Base-by-base conservation (phyloP, 2,113 vertebrate species). In the Pelecanus crispus region DNA sequence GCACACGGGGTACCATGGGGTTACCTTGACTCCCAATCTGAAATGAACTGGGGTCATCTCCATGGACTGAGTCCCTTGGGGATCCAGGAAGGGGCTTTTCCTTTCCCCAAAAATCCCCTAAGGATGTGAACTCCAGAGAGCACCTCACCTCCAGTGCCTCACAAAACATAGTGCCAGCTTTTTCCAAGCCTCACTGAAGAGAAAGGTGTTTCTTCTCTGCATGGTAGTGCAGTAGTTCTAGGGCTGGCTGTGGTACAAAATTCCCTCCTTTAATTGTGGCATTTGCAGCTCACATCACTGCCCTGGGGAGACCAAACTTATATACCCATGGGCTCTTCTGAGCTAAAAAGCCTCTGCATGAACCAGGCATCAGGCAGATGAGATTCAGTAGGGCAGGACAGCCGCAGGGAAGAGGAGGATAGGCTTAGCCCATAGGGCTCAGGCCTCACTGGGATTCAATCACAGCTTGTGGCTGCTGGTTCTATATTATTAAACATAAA, bases 401-500 rank as follows among this genome's bases (percentile, higher is more conserved):
- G n/a, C 42, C 62, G 36, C 24, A 77, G 34, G 16, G 38, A 78
- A 63, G 32, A 77, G 55, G 65, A 88, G 42, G 65, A 55, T 74
- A 73, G 47, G 74, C 36, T 82, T 34, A 91, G 73, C 49, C 52
- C 49, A n/a, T 18, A 1, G n/a, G 56, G 40, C 65, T 90, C 9
- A 21, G 59, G 42, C 70, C 21, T 85, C 49, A 18, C 34, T 25
- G 21, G n/a, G 18, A 86, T 89, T 92, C 89, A 92, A 24, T 81
- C 84, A 61, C 61, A 91, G 81, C 84, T 93, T 72, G 66, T 38
- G 25, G 67, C 85, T 66, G 62, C 70, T 82, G 50, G 42, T 68
- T 91, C 62, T 58, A 4, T 42, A 68, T 89, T 85, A 92, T 82
- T 88, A 85, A 93, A 95, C 83, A 94, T 88, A 82, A 97, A 96